phyloP scores from a whole-genome alignment of 2,113 vertebrate species.

The Stictonetta naevosa region DNA sequence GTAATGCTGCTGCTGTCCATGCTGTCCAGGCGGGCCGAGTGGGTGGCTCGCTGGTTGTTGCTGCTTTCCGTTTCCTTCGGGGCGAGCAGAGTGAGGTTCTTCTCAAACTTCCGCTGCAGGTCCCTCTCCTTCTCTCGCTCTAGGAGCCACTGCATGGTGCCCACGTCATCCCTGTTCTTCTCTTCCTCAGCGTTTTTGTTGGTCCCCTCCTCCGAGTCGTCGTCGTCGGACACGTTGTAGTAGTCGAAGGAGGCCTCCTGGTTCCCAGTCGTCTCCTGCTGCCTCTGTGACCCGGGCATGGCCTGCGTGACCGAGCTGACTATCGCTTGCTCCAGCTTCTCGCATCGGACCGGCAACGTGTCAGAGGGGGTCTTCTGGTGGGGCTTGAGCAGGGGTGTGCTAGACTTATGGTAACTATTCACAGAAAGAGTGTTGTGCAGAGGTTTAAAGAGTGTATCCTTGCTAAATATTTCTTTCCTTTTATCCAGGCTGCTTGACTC shows the following conservation, averaged over 20 bases:
- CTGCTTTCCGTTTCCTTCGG: constrained; percentile 91
- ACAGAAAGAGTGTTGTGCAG: constrained; percentile 92
- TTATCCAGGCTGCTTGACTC: constrained; percentile 90
- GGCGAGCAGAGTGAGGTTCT: constrained; percentile 93
- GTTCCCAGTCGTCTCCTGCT: constrained; percentile 83
- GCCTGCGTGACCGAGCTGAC: constrained; percentile 82
- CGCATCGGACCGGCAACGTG: constrained; percentile 83
- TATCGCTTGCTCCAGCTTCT: constrained; percentile 87
- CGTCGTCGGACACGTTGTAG: constrained; percentile 96
- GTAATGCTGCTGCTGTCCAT: constrained; percentile 99
- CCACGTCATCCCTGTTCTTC: constrained; percentile 86
- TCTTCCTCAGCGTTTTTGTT: constrained; percentile 84
- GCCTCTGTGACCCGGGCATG: constrained; percentile 82
- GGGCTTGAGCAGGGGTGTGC: constrained; percentile 86
- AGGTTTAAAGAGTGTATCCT: constrained; percentile 94
- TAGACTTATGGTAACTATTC: constrained; percentile 92
- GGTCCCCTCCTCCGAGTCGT: constrained; percentile 90
- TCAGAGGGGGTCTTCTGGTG: constrained; percentile 85
- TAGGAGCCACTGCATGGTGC: constrained; percentile 96
- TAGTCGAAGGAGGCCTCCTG: constrained; percentile 95
- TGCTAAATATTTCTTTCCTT: constrained; percentile 95
- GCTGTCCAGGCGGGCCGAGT: constrained; percentile 95
- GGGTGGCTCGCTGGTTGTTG: constrained; percentile 93
- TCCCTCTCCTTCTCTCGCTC: constrained; percentile 95
- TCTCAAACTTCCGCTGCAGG: constrained; percentile 96